A percentile compares a stretch with the other conserved stretches of the same genome.
These are phyloP conservation scores for Apodemia duryi DNA, from an alignment of 2,888 invertebrate genomes.

Conservation along the genomic window DNA sequence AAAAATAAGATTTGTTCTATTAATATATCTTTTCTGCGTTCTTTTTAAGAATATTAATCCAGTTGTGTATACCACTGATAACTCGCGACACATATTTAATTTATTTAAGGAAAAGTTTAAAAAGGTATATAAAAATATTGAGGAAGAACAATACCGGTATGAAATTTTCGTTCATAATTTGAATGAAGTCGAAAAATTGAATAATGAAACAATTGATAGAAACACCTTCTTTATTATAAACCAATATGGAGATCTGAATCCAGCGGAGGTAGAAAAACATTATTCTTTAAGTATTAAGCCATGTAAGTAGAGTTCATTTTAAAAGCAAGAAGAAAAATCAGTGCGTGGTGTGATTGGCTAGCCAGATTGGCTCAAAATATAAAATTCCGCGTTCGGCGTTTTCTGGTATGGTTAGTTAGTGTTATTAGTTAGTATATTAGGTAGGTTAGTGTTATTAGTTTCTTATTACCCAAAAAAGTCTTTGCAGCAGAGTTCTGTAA, in stretches of 20 bases:
- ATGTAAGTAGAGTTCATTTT: constrained; percentile 44
- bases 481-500: no score
- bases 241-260: constrained; percentile 43
- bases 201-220: constrained; percentile 35
- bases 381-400: not conserved
- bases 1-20: not conserved
- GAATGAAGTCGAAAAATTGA: constrained; percentile 40
- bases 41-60: not conserved
- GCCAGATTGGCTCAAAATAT: not conserved
- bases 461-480: no score
- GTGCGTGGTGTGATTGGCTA: no score
- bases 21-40: not conserved
- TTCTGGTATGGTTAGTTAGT: no score
- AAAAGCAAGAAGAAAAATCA: not conserved
- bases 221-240: constrained; percentile 43
- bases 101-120: constrained; percentile 44
- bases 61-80: constrained; percentile 27
- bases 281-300: constrained; percentile 44
- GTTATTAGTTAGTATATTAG: no score
- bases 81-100: constrained; percentile 38
- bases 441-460: no score
- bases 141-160: constrained; percentile 37
- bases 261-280: constrained; percentile 38
- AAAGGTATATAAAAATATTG: constrained; percentile 38
- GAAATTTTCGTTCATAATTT: constrained; percentile 46